These are phyloP conservation scores for Puffinus mauretanicus DNA, from an alignment of 2,113 vertebrate species.

Conservation along the genomic window DNA sequence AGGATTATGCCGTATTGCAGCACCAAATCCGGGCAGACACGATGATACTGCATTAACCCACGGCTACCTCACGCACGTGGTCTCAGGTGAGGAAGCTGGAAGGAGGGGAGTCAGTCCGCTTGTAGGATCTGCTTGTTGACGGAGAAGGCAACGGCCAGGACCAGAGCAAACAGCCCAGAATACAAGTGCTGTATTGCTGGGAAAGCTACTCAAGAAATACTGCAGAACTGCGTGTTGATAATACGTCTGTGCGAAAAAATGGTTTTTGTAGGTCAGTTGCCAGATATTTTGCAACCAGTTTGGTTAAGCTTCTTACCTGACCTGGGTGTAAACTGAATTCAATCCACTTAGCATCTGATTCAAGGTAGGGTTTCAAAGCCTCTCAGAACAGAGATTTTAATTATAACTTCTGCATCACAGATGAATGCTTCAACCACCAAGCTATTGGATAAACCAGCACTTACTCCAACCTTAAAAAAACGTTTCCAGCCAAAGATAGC, in stretches of 20 bases:
- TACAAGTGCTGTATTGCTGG: not conserved
- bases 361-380: not conserved
- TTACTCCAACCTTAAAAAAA: not conserved
- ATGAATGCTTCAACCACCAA: not conserved
- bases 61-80: not conserved
- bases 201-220: not conserved
- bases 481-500: not conserved
- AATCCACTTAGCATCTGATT: not conserved
- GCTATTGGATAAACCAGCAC: not conserved
- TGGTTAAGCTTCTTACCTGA: not conserved
- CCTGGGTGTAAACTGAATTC: not conserved
- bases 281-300: not conserved
- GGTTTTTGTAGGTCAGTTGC: not conserved
- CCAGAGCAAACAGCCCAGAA: not conserved
- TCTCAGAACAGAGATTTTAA: not conserved
- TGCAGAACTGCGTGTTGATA: not conserved
- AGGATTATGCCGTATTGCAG: not conserved
- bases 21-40: not conserved
- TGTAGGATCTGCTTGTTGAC: not conserved
- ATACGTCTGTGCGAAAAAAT: not conserved
- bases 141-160: not conserved
- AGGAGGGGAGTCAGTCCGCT: not conserved
- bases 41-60: not conserved
- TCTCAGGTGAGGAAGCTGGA: not conserved
- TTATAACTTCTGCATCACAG: not conserved